Evolutionary conservation across 2,797 vertebrate species (phyloP).

Genomic region (Labroides dimidiatus): DNA sequence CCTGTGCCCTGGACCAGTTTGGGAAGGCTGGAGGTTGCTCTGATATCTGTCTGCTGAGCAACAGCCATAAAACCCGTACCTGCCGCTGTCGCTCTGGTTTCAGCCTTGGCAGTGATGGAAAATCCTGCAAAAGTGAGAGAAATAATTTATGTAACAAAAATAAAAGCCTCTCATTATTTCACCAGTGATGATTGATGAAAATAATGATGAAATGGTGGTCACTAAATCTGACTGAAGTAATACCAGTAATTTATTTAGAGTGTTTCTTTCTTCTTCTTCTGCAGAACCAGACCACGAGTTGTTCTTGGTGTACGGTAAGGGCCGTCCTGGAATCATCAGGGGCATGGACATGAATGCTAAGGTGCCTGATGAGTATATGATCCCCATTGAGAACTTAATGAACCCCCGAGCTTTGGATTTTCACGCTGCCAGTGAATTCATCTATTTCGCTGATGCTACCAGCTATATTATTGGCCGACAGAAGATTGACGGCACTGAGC

Average conservation of each 20-base stretch:
- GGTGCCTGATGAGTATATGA: conserved; percentile 97
- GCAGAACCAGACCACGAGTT: conserved; percentile 96
- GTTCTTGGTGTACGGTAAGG: conserved; percentile 96
- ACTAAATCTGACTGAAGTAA: neutral
- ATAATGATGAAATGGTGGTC: neutral
- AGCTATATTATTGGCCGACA: conserved; percentile 96
- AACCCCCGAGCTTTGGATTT: conserved; percentile 97
- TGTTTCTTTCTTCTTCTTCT: neutral
- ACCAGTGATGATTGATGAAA: conserved; percentile 1
- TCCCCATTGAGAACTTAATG: conserved; percentile 98
- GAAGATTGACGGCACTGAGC: conserved; percentile 95
- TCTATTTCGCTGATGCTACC: conserved; percentile 97
- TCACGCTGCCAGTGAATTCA: conserved; percentile 93
- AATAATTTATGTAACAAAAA: neutral
- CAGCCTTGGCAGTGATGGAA: conserved; percentile 96
- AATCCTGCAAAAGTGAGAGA: conserved; percentile 94
- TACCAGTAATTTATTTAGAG: neutral
- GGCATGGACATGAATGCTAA: conserved; percentile 97
- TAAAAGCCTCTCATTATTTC: neutral
- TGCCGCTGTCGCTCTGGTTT: conserved; percentile 97
- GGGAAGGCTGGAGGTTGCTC: conserved; percentile 96
- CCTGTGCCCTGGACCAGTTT: conserved; percentile 92
- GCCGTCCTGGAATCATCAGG: conserved; percentile 95
- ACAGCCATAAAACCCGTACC: conserved; percentile 96
- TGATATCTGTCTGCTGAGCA: conserved; percentile 95